Evolutionary conservation across 2,113 vertebrate species (phyloP), one percentile per base, ranked within the genome.

Genomic region (Lepus americanus): DNA sequence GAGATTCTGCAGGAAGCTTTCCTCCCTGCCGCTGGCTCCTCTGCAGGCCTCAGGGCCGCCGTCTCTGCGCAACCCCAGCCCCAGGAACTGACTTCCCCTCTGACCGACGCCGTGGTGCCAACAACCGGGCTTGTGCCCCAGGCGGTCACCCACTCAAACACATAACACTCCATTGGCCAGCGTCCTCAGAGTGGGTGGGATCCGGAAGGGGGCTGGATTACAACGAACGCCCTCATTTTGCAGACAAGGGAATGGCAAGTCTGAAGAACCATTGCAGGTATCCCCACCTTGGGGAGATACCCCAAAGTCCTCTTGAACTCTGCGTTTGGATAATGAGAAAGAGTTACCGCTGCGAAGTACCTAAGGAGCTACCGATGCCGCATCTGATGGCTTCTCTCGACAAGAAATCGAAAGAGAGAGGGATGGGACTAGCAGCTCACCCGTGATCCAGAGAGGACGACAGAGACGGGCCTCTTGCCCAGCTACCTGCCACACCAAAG

Each of bases 111-210:
- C 59, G 27, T 14, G 25, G 14, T 4, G 83, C 80, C 63, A 5
- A 5, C 17, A 27, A n/a, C 7, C 29, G 27, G 13, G 61, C 8
- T 1, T 36, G 17, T 29, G 25, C 23, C 1, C 5, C 4, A 5
- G 0, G 3, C 22, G 25, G 27, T 39, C 27, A 19, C 77, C 17
- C 6, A 22, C 14, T 59, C 59, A 49, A 23, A 3, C 3, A 31
- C 13, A 14, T 5, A 22, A 12, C 39, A 27, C 12, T 10, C 20
- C 4, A 6, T 13, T 53, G 67, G n/a, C 6, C 39, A 55, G 6
- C 9, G 29, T 23, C 86, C 73, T 72, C n/a, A 9, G 72, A 12
- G 53, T 9, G 11, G 49, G 6, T 0, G 0, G 74, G 69, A 29
- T 44, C 36, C 4, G 22, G 29, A 23, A 63, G 27, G 31, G 19